A percentile compares a stretch with the other conserved stretches of the same genome.
Conservation (phyloP, 37 sponge, comb jelly and placozoan species). For the Cladorhizidae sp. region DNA sequence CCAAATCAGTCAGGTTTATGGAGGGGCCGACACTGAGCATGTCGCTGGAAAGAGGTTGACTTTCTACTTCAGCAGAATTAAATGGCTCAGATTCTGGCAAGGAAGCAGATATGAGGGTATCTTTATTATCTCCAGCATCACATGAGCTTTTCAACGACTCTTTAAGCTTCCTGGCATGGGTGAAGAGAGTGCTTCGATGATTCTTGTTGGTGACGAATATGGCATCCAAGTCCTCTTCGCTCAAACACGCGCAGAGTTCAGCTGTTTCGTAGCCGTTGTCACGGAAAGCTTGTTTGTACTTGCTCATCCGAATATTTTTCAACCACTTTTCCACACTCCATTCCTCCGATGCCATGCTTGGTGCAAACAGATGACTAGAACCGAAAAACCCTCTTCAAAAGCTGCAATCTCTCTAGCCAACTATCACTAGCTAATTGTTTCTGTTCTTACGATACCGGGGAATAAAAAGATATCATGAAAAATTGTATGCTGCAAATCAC, state of each 20-base stretch:
- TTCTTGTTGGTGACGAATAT: conserved; percentile 49
- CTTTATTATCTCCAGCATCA: too few species aligned
- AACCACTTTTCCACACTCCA: conserved; percentile 78
- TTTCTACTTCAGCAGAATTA: background rate
- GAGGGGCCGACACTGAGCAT: too few species aligned
- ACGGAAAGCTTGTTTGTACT: conserved; percentile 59
- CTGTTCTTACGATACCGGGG: too few species aligned
- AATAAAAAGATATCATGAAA: too few species aligned
- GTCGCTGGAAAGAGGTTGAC: background rate
- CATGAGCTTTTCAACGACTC: background rate
- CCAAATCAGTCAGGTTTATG: background rate
- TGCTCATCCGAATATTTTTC: conserved; percentile 40
- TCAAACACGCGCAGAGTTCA: conserved; percentile 47
- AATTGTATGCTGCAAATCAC: too few species aligned
- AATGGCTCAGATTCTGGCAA: background rate
- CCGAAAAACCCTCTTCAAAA: background rate
- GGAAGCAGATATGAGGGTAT: background rate
- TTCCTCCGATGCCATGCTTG: background rate
- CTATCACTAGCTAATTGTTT: background rate
- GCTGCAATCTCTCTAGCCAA: background rate
- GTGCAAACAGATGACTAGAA: background rate
- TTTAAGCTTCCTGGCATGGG: conserved; percentile 29
- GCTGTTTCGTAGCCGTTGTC: conserved; percentile 83
- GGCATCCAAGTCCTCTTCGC: conserved; percentile 72
- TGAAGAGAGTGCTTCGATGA: conserved; percentile 43